phyloP scores from a whole-genome alignment of 92 coral and sea anemone genomes.

The Muricea muricata region DNA sequence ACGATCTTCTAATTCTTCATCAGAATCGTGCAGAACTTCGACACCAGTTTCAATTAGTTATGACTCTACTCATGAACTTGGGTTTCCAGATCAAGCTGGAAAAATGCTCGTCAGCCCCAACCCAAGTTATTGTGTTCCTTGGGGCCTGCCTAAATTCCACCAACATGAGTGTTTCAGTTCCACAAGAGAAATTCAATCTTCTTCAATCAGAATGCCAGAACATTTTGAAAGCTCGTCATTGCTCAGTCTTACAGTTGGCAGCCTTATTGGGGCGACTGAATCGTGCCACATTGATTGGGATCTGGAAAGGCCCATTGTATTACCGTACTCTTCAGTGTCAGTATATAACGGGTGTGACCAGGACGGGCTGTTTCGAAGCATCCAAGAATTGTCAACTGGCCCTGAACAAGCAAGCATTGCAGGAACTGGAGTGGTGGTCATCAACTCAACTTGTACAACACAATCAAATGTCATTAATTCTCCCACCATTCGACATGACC shows the following conservation, averaged over 20 bases:
- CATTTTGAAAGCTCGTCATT: background rate
- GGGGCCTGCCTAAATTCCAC: background rate
- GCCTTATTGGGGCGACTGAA: slow-evolving; percentile 47
- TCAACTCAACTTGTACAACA: background rate
- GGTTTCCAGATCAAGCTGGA: slow-evolving; percentile 40
- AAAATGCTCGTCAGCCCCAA: slow-evolving; percentile 40
- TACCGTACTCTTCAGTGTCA: slow-evolving; percentile 32
- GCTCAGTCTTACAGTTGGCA: slow-evolving; percentile 26
- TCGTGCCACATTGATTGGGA: slow-evolving; percentile 44
- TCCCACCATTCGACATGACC: slow-evolving; percentile 13
- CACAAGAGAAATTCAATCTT: slow-evolving; percentile 7
- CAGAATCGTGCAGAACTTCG: background rate
- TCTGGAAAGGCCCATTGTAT: slow-evolving; percentile 43
- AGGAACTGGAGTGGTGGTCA: too few species aligned
- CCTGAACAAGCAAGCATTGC: slow-evolving; percentile 27
- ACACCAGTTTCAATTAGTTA: slow-evolving; percentile 22
- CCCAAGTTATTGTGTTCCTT: slow-evolving; percentile 30
- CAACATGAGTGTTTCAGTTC: slow-evolving; percentile 14
- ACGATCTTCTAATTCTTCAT: slow-evolving; percentile 35
- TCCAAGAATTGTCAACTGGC: background rate
- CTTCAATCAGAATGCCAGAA: slow-evolving; percentile 25
- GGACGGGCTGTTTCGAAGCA: background rate
- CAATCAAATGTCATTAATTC: slow-evolving; percentile 17
- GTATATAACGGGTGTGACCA: slow-evolving; percentile 17
- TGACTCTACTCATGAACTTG: slow-evolving; percentile 19